phyloP scores from a whole-genome alignment of 2,797 vertebrate genomes.

The Erithacus rubecula region DNA sequence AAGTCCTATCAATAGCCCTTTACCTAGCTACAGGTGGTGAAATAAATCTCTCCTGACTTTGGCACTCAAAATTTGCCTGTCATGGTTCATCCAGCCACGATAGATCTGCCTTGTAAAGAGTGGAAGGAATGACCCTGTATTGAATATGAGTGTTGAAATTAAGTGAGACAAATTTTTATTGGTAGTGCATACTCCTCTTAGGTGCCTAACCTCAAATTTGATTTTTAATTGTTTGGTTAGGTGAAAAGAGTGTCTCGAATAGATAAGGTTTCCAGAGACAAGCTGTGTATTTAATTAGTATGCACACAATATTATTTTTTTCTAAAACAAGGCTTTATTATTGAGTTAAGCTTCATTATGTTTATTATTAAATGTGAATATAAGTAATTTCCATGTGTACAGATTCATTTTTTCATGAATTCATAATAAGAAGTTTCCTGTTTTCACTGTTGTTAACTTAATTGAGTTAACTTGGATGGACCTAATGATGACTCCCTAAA shows the following conservation, averaged over 20 bases:
- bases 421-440: neutral
- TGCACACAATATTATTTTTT: neutral
- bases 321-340: neutral
- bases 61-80: neutral
- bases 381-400: neutral
- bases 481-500: neutral
- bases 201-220: rapidly evolving
- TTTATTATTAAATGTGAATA: neutral
- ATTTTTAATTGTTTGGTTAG: neutral
- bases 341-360: neutral
- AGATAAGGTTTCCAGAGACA: neutral
- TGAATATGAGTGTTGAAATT: neutral
- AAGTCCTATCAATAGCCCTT: neutral
- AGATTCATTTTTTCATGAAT: neutral
- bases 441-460: neutral
- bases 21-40: neutral
- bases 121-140: neutral
- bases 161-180: neutral
- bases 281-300: neutral
- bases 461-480: neutral
- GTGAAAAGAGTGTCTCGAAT: neutral
- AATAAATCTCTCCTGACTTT: neutral
- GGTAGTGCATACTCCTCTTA: neutral
- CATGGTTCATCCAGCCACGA: neutral
- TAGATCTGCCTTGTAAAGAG: neutral